phyloP scores from a whole-genome alignment of 2,888 invertebrate species.

The Taphrorychus bicolor region DNA sequence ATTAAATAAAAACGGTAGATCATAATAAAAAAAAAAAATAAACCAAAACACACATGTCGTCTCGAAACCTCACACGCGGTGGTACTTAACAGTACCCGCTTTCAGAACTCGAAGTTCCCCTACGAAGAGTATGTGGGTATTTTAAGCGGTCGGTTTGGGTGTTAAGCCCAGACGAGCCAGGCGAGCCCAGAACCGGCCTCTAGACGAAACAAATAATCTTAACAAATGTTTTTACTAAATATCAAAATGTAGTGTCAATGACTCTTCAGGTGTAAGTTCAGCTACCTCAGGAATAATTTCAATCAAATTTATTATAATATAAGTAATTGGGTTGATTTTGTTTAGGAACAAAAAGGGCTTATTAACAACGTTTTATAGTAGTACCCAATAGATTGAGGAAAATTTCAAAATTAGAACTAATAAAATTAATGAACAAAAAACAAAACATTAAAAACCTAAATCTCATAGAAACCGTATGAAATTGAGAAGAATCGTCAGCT shows the following conservation, averaged over 20 bases:
- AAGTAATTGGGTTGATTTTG: too few species aligned
- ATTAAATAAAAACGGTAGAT: too few species aligned
- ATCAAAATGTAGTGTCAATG: conserved; percentile 21
- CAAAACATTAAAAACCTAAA: too few species aligned
- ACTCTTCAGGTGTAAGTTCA: background rate
- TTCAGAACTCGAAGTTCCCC: background rate
- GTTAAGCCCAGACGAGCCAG: background rate
- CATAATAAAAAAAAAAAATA: conserved; percentile 1
- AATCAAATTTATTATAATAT: too few species aligned
- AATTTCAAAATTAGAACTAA: too few species aligned
- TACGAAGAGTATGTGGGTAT: conserved; percentile 3
- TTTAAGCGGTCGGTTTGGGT: conserved; percentile 10
- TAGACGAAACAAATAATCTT: conserved; percentile 25
- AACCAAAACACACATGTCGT: background rate
- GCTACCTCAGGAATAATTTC: background rate
- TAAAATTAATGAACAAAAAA: too few species aligned
- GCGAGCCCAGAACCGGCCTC: background rate
- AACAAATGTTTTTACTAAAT: conserved; percentile 21
- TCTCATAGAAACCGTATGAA: too few species aligned
- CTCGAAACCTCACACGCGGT: background rate
- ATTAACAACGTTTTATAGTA: too few species aligned
- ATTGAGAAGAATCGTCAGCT: too few species aligned
- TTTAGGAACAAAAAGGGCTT: too few species aligned
- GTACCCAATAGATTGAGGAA: too few species aligned
- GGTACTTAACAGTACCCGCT: conserved; percentile 2